Evolutionary conservation across 2,113 vertebrate genomes (phyloP).

Genomic region (Lampris incognitus): DNA sequence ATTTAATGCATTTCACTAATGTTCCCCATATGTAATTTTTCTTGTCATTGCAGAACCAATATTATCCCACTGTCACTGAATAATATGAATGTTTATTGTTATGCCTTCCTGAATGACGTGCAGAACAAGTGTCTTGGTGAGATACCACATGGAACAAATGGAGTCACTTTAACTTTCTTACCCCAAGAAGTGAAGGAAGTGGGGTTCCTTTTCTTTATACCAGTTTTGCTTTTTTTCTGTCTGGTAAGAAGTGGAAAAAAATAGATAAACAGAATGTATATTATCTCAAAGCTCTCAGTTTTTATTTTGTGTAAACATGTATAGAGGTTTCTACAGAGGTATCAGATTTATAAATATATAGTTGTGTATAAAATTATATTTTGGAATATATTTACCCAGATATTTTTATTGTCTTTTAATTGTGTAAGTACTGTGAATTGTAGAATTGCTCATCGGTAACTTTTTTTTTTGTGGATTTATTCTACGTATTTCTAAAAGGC

Average conservation of each 20-base stretch:
- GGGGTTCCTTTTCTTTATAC: slow-evolving; percentile 1
- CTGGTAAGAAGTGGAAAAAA: slow-evolving; percentile 15
- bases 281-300: slow-evolving; percentile 62
- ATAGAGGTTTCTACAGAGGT: slow-evolving; percentile 77
- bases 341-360: slow-evolving; percentile 77
- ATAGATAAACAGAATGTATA: slow-evolving; percentile 69
- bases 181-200: neutral
- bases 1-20: slow-evolving; percentile 5
- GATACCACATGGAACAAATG: slow-evolving; percentile 4
- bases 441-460: slow-evolving; percentile 52
- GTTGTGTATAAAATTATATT: slow-evolving; percentile 84
- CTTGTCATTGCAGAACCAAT: slow-evolving; percentile 31
- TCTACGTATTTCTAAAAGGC: neutral
- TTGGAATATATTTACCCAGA: slow-evolving; percentile 79
- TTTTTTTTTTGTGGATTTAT: slow-evolving; percentile 12
- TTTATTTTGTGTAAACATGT: slow-evolving; percentile 74
- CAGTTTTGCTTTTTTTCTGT: slow-evolving; percentile 21
- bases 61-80: slow-evolving; percentile 56
- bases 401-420: slow-evolving; percentile 70
- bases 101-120: slow-evolving; percentile 21
- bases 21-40: neutral
- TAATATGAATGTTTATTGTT: slow-evolving; percentile 67
- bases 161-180: slow-evolving; percentile 14
- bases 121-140: neutral
- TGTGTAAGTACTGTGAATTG: slow-evolving; percentile 80